Percentiles rank a stretch among this genome's conserved stretches.
Conservation (phyloP, 1,140 invertebrate species). For the Drosophila rufa region DNA sequence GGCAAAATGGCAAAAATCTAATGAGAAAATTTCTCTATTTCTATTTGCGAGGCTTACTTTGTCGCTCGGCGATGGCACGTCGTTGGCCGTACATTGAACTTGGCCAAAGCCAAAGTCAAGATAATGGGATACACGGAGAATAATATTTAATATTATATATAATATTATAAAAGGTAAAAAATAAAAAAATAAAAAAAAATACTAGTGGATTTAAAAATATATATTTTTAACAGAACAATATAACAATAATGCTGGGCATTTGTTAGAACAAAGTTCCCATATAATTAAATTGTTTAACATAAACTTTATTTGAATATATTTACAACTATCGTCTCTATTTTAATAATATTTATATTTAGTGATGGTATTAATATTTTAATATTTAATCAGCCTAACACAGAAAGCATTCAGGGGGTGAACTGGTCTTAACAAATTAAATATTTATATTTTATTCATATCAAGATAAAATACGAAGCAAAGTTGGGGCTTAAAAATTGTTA, state of each 20-base stretch:
- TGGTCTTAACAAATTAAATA: too few species aligned
- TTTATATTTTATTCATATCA: too few species aligned
- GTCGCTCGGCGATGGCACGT: conserved; percentile 47
- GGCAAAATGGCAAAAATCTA: conserved; percentile 66
- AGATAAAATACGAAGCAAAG: too few species aligned
- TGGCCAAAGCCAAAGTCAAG: conserved; percentile 60
- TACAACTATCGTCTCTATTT: too few species aligned
- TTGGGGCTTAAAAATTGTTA: too few species aligned
- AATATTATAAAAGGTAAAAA: too few species aligned
- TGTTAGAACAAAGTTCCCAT: background rate
- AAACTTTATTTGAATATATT: background rate
- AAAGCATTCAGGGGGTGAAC: too few species aligned
- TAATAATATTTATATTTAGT: too few species aligned
- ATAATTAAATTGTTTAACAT: background rate
- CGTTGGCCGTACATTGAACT: conserved; percentile 76
- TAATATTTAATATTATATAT: background rate
- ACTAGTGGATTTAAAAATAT: background rate
- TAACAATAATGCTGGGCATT: background rate
- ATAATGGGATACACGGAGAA: conserved; percentile 50
- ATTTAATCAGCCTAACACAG: too few species aligned
- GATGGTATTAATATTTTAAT: too few species aligned
- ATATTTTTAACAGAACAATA: background rate
- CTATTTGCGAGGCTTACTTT: conserved; percentile 54
- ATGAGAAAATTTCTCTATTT: conserved; percentile 82
- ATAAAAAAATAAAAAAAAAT: too few species aligned